A percentile compares a stretch with the other conserved stretches of the same genome.
Evolutionary conservation across 2,113 vertebrate species (phyloP).

Genomic region (Phoenicopterus ruber): DNA sequence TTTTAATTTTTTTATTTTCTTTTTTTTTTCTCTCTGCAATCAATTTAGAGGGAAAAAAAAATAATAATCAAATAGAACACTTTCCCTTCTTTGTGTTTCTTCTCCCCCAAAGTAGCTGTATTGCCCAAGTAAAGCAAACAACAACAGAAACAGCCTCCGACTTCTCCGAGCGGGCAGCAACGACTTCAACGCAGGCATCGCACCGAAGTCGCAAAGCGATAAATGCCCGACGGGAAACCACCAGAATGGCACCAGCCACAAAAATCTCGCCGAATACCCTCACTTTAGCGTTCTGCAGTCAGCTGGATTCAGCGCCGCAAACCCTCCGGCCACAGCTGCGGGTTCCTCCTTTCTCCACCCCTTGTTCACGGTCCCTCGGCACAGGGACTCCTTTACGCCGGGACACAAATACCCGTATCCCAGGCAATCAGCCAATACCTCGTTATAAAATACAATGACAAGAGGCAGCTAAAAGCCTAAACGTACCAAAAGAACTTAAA

Average conservation of each 20-base stretch:
- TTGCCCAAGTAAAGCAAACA: neutral
- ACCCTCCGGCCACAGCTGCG: neutral
- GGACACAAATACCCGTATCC: neutral
- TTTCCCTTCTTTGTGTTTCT: neutral
- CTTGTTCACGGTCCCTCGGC: rapidly evolving
- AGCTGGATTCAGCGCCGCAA: neutral
- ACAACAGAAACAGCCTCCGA: neutral
- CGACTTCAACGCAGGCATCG: neutral
- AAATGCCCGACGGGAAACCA: neutral
- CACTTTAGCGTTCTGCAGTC: neutral
- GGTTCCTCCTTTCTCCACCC: neutral
- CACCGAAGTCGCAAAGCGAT: neutral
- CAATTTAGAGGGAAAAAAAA: rapidly evolving
- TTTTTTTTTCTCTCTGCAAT: rapidly evolving
- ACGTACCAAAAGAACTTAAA: neutral
- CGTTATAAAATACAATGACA: neutral
- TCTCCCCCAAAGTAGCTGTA: neutral
- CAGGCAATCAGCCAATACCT: neutral
- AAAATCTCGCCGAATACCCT: rapidly evolving
- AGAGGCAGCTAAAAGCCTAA: neutral
- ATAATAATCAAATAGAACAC: neutral
- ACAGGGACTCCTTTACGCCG: neutral
- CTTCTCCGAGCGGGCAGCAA: neutral
- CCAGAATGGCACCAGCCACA: neutral
- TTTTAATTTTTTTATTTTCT: too few species aligned